Evolutionary conservation across 2,113 vertebrate species (phyloP).

Genomic region (Plestiodon gilberti): DNA sequence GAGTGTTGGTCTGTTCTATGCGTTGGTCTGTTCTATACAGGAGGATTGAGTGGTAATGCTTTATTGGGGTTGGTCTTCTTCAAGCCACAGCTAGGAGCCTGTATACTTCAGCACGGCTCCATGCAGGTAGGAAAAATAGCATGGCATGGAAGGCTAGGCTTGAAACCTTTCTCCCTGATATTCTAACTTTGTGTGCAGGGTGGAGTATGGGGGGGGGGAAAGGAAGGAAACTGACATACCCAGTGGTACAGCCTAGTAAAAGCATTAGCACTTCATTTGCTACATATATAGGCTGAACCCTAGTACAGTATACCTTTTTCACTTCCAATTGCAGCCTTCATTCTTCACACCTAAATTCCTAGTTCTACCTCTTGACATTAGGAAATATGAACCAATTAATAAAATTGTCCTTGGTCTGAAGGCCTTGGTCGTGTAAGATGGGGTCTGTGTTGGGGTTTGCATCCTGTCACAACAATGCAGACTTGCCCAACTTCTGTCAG

Average conservation of each 20-base stretch:
- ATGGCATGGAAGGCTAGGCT: not conserved
- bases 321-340: not conserved
- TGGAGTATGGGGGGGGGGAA: not conserved
- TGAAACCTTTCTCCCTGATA: not conserved
- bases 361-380: not conserved
- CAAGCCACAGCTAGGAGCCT: not conserved
- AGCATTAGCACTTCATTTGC: not conserved
- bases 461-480: no score
- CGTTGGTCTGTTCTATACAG: not conserved
- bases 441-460: not conserved
- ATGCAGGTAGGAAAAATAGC: not conserved
- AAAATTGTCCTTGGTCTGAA: not conserved
- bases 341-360: not conserved
- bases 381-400: not conserved
- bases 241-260: not conserved
- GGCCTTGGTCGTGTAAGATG: no score
- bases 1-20: not conserved
- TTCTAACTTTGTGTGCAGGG: no score
- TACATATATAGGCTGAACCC: not conserved
- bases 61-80: not conserved
- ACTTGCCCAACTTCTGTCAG: no score
- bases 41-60: not conserved
- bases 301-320: not conserved
- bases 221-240: no score
- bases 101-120: not conserved